Conservation (phyloP, 2,888 invertebrate species). For the Apodemia mormo region DNA sequence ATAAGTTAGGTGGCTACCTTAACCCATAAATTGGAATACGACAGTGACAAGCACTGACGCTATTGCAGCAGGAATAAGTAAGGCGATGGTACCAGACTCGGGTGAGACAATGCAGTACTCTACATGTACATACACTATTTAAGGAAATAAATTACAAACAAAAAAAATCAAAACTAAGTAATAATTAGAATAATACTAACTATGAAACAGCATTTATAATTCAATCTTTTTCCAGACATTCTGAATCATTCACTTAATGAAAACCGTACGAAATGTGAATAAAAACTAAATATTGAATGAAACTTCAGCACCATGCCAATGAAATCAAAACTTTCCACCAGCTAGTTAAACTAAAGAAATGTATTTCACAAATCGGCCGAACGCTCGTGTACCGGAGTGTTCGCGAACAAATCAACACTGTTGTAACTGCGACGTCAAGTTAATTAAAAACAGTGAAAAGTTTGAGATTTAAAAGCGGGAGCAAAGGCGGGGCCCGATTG, state of each 20-base stretch:
- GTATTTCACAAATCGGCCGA: conserved; percentile 39
- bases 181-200: no score
- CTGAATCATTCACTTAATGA: background rate
- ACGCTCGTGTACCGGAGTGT: conserved; percentile 40
- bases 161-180: no score
- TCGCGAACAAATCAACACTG: conserved; percentile 63
- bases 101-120: no score
- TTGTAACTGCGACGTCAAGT: conserved; percentile 75
- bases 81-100: no score
- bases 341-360: conserved; percentile 40
- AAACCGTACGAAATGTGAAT: conserved; percentile 11
- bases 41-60: no score
- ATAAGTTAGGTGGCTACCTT: no score
- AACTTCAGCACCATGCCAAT: conserved; percentile 21
- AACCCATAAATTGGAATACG: no score
- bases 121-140: no score
- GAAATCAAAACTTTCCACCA: conserved; percentile 22
- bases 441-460: conserved; percentile 78
- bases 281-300: conserved; percentile 12
- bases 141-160: no score
- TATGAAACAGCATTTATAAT: background rate
- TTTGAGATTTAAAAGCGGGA: conserved; percentile 67
- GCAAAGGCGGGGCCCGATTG: conserved; percentile 26
- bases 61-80: no score
- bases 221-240: background rate